Conservation (phyloP, 2,113 vertebrate species). For the Stigmatopora nigra region DNA sequence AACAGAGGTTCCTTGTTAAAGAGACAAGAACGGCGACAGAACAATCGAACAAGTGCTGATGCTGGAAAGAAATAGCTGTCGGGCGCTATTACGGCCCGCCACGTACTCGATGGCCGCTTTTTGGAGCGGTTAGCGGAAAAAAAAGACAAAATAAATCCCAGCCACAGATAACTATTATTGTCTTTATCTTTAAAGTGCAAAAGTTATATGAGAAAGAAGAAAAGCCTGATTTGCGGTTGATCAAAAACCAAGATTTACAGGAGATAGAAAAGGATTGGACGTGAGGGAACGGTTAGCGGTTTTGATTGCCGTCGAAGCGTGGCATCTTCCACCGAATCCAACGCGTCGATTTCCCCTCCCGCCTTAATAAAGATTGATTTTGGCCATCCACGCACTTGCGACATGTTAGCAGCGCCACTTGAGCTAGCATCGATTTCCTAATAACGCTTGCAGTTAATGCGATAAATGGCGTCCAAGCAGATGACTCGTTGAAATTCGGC, state of each 20-base stretch:
- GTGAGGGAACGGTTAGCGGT: neutral
- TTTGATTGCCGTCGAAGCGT: neutral
- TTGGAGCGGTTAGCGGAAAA: neutral
- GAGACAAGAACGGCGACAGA: neutral
- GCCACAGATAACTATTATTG: neutral
- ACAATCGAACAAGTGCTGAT: neutral
- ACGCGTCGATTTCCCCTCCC: neutral
- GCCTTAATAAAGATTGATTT: neutral
- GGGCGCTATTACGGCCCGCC: neutral
- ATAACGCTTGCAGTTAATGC: neutral
- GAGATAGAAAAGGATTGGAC: neutral
- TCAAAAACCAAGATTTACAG: neutral
- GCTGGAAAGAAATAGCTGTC: neutral
- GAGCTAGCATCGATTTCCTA: neutral
- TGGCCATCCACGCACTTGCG: neutral
- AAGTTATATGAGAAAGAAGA: neutral
- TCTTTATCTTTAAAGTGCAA: neutral
- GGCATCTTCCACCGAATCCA: neutral
- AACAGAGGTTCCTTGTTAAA: neutral
- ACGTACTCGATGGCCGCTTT: neutral
- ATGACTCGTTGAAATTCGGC: neutral
- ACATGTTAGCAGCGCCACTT: neutral
- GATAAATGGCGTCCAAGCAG: neutral
- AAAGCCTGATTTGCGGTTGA: neutral
- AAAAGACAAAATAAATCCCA: neutral